phyloP scores from a whole-genome alignment of 2,113 vertebrate genomes.

The Mormyrus iriodes region DNA sequence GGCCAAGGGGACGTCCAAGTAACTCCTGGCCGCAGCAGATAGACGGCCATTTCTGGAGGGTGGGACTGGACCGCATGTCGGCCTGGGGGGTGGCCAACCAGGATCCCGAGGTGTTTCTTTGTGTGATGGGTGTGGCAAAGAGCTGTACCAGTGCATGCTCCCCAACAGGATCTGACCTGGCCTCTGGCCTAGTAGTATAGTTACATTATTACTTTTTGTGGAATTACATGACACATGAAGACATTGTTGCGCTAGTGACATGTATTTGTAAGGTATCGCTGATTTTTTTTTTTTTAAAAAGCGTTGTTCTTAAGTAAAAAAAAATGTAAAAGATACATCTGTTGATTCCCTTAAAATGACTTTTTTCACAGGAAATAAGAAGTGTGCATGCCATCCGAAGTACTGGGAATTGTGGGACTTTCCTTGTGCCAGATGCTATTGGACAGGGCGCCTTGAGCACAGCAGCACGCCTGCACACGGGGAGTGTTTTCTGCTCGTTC shows the following conservation, averaged over 20 bases:
- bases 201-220: background rate
- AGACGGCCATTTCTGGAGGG: no score
- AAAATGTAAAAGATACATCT: background rate
- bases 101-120: no score
- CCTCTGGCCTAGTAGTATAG: background rate
- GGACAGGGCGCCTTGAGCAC: background rate
- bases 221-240: background rate
- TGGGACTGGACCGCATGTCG: no score
- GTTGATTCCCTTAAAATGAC: background rate
- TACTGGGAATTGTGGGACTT: background rate
- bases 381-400: background rate
- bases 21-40: no score
- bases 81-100: no score
- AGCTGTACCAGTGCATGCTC: background rate
- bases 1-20: no score
- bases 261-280: background rate
- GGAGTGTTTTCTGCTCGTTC: background rate
- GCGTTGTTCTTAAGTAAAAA: background rate
- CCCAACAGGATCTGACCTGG: no score
- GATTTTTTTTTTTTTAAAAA: background rate
- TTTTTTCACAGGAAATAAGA: background rate
- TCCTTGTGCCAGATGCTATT: background rate
- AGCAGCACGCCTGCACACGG: constrained; percentile 5
- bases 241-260: background rate
- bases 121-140: no score